A percentile compares a stretch with the other conserved stretches of the same genome.
These are phyloP conservation scores for Aspidoscelis tigris DNA, from an alignment of 2,113 vertebrate species.

Conservation along the genomic window DNA sequence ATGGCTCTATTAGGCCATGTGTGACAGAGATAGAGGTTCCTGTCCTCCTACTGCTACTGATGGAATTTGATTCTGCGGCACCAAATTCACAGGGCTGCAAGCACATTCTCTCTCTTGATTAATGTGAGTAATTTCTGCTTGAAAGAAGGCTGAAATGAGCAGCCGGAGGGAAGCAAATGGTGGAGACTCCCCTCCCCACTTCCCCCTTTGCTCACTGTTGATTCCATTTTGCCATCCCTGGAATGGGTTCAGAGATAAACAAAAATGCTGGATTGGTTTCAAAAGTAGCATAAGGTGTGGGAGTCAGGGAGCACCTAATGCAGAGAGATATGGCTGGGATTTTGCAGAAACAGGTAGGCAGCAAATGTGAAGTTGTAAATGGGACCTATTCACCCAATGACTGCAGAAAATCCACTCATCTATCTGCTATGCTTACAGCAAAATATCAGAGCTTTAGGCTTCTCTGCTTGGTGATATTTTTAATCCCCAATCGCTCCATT, in stretches of 20 bases:
- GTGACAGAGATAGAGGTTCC: conserved; percentile 53
- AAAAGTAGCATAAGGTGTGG: conserved; percentile 65
- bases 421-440: not conserved
- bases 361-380: not conserved
- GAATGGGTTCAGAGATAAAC: conserved; percentile 48
- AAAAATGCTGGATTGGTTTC: conserved; percentile 59
- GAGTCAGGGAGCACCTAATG: conserved; percentile 43
- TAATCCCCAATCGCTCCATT: not conserved
- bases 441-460: not conserved
- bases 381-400: not conserved
- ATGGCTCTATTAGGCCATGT: conserved; percentile 51
- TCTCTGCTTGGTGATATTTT: not conserved
- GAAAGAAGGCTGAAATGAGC: conserved; percentile 70
- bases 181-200: conserved; percentile 49
- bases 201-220: conserved; percentile 46
- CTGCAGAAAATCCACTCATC: not conserved
- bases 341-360: not conserved
- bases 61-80: conserved; percentile 64
- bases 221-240: conserved; percentile 61
- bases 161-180: conserved; percentile 63
- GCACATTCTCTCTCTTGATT: conserved; percentile 68
- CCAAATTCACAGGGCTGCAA: conserved; percentile 63
- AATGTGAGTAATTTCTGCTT: conserved; percentile 70
- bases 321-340: conserved; percentile 3
- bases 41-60: conserved; percentile 54